phyloP scores from a whole-genome alignment of 2,113 vertebrate genomes.

The Limanda limanda region DNA sequence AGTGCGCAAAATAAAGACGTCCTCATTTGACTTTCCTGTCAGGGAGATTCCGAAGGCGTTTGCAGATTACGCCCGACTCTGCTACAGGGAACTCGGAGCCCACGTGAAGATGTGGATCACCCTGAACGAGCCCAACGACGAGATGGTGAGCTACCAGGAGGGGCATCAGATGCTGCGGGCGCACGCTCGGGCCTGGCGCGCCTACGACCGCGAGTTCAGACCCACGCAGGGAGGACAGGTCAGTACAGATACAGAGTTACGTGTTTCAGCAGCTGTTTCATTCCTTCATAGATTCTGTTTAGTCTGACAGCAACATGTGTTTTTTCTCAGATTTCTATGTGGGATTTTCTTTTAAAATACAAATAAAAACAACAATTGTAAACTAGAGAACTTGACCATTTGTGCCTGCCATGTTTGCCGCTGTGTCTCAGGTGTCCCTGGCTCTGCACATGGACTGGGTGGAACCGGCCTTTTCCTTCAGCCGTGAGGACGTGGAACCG shows the following conservation, averaged over 20 bases:
- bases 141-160: slow-evolving; percentile 86
- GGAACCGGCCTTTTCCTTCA: slow-evolving; percentile 93
- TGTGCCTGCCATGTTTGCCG: background rate
- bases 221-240: slow-evolving; percentile 86
- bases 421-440: slow-evolving; percentile 84
- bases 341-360: too few relatives aligned
- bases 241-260: background rate
- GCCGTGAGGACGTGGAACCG: slow-evolving; percentile 86
- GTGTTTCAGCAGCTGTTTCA: too few relatives aligned
- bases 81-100: slow-evolving; percentile 88
- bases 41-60: slow-evolving; percentile 86
- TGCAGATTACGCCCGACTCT: slow-evolving; percentile 89
- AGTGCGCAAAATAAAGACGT: background rate
- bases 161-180: slow-evolving; percentile 92
- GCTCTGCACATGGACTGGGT: slow-evolving; percentile 94
- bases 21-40: background rate
- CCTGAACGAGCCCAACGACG: slow-evolving; percentile 88
- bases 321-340: too few relatives aligned
- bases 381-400: too few relatives aligned
- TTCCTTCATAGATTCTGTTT: too few relatives aligned
- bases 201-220: slow-evolving; percentile 89
- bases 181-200: slow-evolving; percentile 90
- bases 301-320: too few relatives aligned
- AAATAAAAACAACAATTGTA: too few relatives aligned
- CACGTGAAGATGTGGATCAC: slow-evolving; percentile 95